Conservation (phyloP, 2,888 invertebrate genomes). For the Ganaspis brasiliensis region DNA sequence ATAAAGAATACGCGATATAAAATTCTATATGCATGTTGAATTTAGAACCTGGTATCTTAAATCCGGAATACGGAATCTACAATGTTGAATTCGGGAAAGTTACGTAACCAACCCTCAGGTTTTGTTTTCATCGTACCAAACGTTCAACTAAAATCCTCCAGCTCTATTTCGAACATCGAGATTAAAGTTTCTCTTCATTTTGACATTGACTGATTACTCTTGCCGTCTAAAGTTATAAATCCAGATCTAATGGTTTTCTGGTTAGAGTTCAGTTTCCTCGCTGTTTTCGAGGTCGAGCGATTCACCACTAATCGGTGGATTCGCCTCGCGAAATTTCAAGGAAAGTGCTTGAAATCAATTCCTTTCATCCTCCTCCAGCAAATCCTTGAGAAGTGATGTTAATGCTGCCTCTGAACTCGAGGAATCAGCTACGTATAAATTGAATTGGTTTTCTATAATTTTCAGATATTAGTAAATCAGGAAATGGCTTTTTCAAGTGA, state of each 20-base stretch:
- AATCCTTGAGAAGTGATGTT: slow-evolving; percentile 31
- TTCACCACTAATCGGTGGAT: slow-evolving; percentile 34
- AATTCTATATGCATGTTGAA: too few species aligned
- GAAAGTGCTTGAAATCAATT: slow-evolving; percentile 40
- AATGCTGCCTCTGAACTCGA: slow-evolving; percentile 17
- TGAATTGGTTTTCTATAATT: background rate
- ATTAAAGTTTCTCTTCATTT: slow-evolving; percentile 36
- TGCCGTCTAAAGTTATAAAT: slow-evolving; percentile 35
- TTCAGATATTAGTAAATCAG: background rate
- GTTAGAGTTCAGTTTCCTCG: slow-evolving; percentile 13
- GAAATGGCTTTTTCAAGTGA: too few species aligned
- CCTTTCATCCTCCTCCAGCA: slow-evolving; percentile 12
- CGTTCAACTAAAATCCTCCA: slow-evolving; percentile 19
- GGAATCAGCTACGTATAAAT: background rate
- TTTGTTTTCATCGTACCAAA: slow-evolving; percentile 13
- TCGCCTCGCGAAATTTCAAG: slow-evolving; percentile 31
- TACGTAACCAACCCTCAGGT: too few species aligned
- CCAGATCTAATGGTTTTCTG: slow-evolving; percentile 27
- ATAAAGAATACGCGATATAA: too few species aligned
- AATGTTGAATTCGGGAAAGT: too few species aligned
- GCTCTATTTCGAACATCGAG: slow-evolving; percentile 20
- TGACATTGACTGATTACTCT: slow-evolving; percentile 39
- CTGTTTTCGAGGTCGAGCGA: slow-evolving; percentile 35
- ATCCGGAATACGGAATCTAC: too few species aligned
- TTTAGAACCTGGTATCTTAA: too few species aligned